These are phyloP conservation scores for Saccostrea echinata DNA, from an alignment of 1,140 invertebrate genomes.

Conservation along the genomic window DNA sequence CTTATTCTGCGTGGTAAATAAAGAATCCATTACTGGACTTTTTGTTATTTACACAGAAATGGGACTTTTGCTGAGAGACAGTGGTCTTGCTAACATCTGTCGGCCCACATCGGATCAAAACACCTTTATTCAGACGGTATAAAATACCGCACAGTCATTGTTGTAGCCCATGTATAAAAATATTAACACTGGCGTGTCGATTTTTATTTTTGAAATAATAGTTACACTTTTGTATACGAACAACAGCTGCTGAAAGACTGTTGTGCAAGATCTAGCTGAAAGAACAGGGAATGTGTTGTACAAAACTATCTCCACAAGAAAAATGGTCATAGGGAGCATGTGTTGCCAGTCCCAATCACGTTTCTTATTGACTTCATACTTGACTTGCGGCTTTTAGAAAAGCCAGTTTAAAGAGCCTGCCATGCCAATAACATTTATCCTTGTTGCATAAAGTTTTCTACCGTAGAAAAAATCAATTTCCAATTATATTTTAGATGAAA, in stretches of 20 bases:
- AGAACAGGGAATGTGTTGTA: background rate
- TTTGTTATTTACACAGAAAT: constrained; percentile 5
- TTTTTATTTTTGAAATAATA: constrained; percentile 15
- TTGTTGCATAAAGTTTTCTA: constrained; percentile 21
- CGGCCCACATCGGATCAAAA: background rate
- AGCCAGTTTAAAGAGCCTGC: background rate
- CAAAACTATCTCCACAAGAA: background rate
- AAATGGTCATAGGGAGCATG: background rate
- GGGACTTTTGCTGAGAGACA: constrained; percentile 5
- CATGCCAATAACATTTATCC: constrained; percentile 34
- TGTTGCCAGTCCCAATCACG: constrained; percentile 7
- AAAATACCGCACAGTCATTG: background rate
- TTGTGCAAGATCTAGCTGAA: constrained; percentile 23
- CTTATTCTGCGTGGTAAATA: constrained; percentile 6
- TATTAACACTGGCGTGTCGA: constrained; percentile 11
- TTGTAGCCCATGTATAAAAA: background rate
- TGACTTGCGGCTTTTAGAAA: constrained; percentile 12
- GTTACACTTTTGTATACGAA: background rate
- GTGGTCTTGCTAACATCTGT: constrained; percentile 6
- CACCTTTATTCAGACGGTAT: background rate
- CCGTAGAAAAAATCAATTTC: constrained; percentile 26
- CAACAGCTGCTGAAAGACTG: constrained; percentile 5
- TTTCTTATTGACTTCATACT: constrained; percentile 15
- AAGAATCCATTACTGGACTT: constrained; percentile 23
- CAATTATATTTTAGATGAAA: constrained; percentile 33